These are phyloP conservation scores for Hirtodrosophila trivittata DNA, from an alignment of 2,888 invertebrate genomes.

Conservation along the genomic window DNA sequence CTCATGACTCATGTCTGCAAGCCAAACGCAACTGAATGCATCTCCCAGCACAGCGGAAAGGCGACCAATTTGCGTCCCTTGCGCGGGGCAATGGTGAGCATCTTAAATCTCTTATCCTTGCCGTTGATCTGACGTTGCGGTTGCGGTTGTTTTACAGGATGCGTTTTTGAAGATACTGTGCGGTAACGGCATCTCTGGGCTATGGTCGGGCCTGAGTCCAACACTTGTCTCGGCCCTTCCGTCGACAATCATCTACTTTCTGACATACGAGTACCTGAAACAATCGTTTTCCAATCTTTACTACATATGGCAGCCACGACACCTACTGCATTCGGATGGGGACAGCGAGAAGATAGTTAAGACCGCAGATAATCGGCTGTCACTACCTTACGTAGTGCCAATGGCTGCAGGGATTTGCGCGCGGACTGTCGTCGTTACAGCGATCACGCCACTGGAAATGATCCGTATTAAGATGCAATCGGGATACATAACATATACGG, in stretches of 20 bases:
- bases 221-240: constrained; percentile 97
- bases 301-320: constrained; percentile 3
- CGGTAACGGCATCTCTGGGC: constrained; percentile 92
- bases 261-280: constrained; percentile 95
- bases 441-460: constrained; percentile 96
- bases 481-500: constrained; percentile 90
- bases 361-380: background rate
- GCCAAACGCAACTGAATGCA: constrained; percentile 84
- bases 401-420: constrained; percentile 92
- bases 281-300: constrained; percentile 85
- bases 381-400: constrained; percentile 84
- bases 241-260: constrained; percentile 97
- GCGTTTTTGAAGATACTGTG: constrained; percentile 95
- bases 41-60: constrained; percentile 60
- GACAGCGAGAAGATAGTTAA: background rate
- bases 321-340: background rate
- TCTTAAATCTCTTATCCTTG: too few species aligned
- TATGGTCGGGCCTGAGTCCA: constrained; percentile 98
- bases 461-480: constrained; percentile 99
- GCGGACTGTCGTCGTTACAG: constrained; percentile 90
- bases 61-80: constrained; percentile 60
- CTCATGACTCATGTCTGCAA: constrained; percentile 98
- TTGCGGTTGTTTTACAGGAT: too few species aligned
- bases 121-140: too few species aligned
- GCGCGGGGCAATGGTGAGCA: constrained; percentile 88